Percentiles rank a stretch among this genome's conserved stretches.
phyloP scores from a whole-genome alignment of 2,797 vertebrate genomes.

The Vireo griseus region DNA sequence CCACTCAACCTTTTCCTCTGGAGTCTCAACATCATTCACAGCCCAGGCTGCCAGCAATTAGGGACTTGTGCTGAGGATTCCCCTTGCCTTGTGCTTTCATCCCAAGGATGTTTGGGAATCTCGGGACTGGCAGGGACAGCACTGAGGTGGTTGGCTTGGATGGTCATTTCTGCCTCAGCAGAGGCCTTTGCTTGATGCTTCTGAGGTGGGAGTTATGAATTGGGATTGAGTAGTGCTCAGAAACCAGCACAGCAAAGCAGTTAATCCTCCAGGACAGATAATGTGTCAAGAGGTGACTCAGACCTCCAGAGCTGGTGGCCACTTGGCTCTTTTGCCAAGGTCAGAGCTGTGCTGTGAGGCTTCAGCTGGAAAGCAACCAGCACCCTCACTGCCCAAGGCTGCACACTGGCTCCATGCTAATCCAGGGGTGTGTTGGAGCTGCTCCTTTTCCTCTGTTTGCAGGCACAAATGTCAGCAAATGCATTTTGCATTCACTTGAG shows the following conservation, averaged over 20 bases:
- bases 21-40: constrained; percentile 18
- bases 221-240: background rate
- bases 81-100: background rate
- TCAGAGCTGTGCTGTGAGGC: background rate
- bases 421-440: background rate
- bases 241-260: background rate
- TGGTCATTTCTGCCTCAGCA: background rate
- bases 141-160: background rate
- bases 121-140: fast-evolving
- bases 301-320: background rate
- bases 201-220: background rate
- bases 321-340: background rate
- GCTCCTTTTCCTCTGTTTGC: background rate
- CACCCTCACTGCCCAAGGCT: background rate
- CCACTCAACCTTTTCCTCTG: constrained; percentile 41
- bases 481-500: background rate
- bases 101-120: background rate
- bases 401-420: background rate
- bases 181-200: background rate
- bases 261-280: background rate
- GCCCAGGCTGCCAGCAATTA: background rate
- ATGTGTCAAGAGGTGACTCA: no score
- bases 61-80: background rate
- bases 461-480: background rate
- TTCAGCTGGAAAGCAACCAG: background rate